These are phyloP conservation scores for Shinisaurus crocodilurus DNA, from an alignment of 2,113 vertebrate species.

Conservation along the genomic window DNA sequence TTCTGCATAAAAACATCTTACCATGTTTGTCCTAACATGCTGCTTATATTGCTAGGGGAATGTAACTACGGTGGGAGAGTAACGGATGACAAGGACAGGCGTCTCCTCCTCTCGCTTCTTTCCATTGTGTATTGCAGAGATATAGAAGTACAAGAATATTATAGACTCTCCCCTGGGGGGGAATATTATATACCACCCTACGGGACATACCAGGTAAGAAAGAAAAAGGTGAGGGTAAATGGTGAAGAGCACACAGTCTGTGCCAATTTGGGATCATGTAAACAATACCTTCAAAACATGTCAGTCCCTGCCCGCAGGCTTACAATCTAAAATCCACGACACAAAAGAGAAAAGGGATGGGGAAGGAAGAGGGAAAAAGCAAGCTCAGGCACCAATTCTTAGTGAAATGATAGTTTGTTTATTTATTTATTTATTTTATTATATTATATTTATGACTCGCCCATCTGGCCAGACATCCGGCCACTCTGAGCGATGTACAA, in stretches of 20 bases:
- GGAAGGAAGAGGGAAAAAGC: neutral
- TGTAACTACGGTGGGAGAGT: constrained; percentile 96
- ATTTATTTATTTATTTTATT: no score
- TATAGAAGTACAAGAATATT: constrained; percentile 80
- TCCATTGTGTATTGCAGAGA: constrained; percentile 87
- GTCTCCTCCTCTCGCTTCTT: constrained; percentile 90
- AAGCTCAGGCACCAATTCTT: neutral
- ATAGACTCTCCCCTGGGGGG: constrained; percentile 80
- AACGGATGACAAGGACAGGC: constrained; percentile 94
- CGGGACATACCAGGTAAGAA: constrained; percentile 86
- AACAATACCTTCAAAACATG: neutral
- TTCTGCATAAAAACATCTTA: neutral
- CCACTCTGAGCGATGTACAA: no score
- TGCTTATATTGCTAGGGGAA: constrained; percentile 81
- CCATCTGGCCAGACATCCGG: no score
- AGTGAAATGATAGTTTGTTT: neutral
- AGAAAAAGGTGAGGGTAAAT: neutral
- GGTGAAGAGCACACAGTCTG: neutral
- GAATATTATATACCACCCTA: constrained; percentile 85
- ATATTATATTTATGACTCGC: no score
- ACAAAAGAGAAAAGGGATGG: neutral
- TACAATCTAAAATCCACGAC: neutral
- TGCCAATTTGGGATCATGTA: neutral
- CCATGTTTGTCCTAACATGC: constrained; percentile 22
- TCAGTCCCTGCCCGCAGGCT: neutral